These are phyloP conservation scores for Rhincodon typus DNA, from an alignment of 2,797 vertebrate species.

Conservation along the genomic window DNA sequence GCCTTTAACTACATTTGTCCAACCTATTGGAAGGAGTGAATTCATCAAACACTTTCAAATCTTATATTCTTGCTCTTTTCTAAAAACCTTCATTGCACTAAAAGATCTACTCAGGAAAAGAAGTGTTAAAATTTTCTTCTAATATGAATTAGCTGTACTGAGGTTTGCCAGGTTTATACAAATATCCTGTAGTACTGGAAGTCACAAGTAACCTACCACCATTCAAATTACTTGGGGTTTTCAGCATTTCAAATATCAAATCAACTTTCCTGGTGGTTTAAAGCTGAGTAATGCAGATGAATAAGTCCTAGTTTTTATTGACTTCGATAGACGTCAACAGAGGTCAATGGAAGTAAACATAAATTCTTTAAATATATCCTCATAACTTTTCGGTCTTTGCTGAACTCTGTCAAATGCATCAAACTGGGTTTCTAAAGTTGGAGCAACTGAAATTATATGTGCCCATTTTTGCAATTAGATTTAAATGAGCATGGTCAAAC, in stretches of 20 bases:
- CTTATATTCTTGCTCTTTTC: neutral
- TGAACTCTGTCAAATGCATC: neutral
- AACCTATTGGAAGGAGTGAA: neutral
- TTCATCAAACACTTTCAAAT: neutral
- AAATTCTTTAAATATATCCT: neutral
- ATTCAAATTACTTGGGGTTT: neutral
- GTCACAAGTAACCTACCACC: neutral
- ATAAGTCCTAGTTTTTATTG: neutral
- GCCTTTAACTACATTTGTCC: neutral
- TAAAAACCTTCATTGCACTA: neutral
- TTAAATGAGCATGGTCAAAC: neutral
- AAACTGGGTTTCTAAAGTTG: neutral
- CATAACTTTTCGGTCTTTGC: neutral
- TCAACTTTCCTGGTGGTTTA: neutral
- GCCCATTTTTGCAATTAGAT: neutral
- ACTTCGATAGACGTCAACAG: too few species aligned
- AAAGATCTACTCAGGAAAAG: neutral
- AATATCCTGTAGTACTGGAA: neutral
- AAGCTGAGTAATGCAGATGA: neutral
- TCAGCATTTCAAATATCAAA: neutral
- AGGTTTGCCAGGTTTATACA: neutral
- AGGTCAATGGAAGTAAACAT: too few species aligned
- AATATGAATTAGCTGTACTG: neutral
- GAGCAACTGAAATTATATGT: neutral
- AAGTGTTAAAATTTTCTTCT: neutral